Evolutionary conservation across 2,797 vertebrate species (phyloP), one percentile per base, ranked within the genome.

Genomic region (Melanotaenia pygmaea): DNA sequence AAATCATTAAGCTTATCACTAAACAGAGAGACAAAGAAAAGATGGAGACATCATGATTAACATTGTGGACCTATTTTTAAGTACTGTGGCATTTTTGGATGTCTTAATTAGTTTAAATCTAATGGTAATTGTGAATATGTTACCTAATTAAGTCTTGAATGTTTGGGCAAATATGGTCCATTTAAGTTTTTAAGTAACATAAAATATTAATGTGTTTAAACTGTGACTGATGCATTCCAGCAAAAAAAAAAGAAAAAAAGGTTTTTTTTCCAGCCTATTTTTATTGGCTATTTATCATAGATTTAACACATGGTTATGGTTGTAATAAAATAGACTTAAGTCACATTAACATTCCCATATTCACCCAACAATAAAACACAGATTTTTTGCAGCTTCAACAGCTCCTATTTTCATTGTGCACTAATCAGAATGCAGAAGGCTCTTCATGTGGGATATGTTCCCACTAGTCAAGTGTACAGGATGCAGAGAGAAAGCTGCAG

Each of bases 1-100:
- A 99, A 90, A 88, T 99, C 97, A 87, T 99, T 97, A 22, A 99
- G 93, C 67, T 98, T 99, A 93, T 98, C 97, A 87, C 98, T 99
- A 80, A 71, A 64, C 47, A 83, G 34, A 71, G 22, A 1, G 6
- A 84, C 43, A 66, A 18, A 1, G 13, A 62, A 24, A 79, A 0
- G 11, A 58, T 10, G 63, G 11, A 18, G 4, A 38, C 14, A 32
- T 67, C 18, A 5, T 57, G 16, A 1, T 47, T 34, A 35, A 28
- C 45, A 24, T 12, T 40, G 22, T 13, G 4, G 12, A 14, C 4
- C 14, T 40, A 20, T 28, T 57, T 30, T 14, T 61, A 22, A 62
- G 26, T 26, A n/a, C 38, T 34, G 30, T n/a, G 37, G 43, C 50
- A 22, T 65, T 72, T 60, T 64, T 59, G 2, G 7, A n/a, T 43